A percentile compares a stretch with the other conserved stretches of the same genome.
Conservation (phyloP, 2,797 vertebrate species). For the Ctenopoma kingsleyae region DNA sequence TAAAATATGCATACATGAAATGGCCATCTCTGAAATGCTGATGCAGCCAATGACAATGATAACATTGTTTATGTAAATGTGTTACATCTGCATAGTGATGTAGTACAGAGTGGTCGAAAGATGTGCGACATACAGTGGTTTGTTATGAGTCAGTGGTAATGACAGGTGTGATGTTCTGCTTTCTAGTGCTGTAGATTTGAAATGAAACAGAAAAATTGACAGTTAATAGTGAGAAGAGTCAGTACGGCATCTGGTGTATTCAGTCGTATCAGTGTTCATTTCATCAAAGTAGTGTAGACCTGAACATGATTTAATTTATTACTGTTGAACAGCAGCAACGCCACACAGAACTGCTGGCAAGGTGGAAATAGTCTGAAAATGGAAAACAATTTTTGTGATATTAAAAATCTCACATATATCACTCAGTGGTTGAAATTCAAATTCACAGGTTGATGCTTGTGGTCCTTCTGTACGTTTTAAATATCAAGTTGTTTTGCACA, state of each 20-base stretch:
- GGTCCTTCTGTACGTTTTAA: slow-evolving; percentile 5
- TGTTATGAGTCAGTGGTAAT: neutral
- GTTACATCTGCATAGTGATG: slow-evolving; percentile 18
- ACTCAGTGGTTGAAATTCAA: slow-evolving; percentile 4
- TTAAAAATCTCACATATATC: slow-evolving; percentile 1
- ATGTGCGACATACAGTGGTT: slow-evolving; percentile 20
- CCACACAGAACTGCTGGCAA: slow-evolving; percentile 2
- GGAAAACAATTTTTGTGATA: neutral
- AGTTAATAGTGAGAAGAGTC: slow-evolving; percentile 19
- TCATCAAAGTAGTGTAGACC: slow-evolving; percentile 15
- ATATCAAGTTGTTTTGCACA: slow-evolving; percentile 10
- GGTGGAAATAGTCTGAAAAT: neutral
- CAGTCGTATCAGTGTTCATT: slow-evolving; percentile 27
- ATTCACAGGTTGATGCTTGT: slow-evolving; percentile 4
- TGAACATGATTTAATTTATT: slow-evolving; percentile 32
- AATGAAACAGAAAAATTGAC: slow-evolving; percentile 14
- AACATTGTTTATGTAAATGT: neutral
- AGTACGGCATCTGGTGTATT: slow-evolving; percentile 13
- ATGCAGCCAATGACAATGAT: neutral
- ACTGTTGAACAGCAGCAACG: neutral
- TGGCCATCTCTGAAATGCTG: neutral
- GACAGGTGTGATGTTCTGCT: slow-evolving; percentile 18
- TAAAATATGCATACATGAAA: no score
- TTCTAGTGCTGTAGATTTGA: slow-evolving; percentile 24
- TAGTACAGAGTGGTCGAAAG: slow-evolving; percentile 1